Conservation (phyloP, 2,113 vertebrate genomes). For the Nyctibius bracteatus region DNA sequence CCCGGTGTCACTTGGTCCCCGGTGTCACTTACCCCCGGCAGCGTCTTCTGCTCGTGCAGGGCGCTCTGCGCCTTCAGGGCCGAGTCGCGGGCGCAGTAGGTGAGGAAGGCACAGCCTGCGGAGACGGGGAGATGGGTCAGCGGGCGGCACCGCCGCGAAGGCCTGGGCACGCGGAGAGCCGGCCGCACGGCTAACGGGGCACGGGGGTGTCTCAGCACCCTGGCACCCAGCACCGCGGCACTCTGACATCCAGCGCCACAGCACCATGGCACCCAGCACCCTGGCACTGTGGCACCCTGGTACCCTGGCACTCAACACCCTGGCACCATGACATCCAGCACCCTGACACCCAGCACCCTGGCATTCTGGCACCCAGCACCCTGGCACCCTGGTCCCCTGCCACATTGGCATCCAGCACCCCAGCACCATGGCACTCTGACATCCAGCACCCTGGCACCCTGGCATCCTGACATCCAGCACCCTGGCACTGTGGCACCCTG, state of each 20-base stretch:
- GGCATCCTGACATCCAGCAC: not conserved
- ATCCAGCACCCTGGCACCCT: not conserved
- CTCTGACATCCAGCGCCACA: too few species aligned
- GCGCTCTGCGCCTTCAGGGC: conserved; percentile 57
- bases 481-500: not conserved
- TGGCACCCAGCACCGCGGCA: not conserved
- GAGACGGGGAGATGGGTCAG: not conserved
- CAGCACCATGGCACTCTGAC: not conserved
- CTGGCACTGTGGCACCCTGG: not conserved
- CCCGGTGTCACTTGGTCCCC: too few species aligned
- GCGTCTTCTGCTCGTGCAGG: conserved; percentile 51
- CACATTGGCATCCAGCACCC: not conserved
- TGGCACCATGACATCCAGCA: not conserved
- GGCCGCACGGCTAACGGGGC: fast-evolving
- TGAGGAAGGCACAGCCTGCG: conserved; percentile 59
- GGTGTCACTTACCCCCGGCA: conserved; percentile 44
- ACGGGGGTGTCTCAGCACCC: not conserved
- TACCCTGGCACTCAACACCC: not conserved
- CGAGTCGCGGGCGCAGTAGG: conserved; percentile 51
- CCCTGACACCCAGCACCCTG: not conserved
- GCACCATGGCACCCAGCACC: not conserved
- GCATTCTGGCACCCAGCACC: not conserved
- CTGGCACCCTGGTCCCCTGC: not conserved
- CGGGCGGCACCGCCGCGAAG: fast-evolving
- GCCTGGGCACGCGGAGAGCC: fast-evolving